phyloP scores from a whole-genome alignment of 1,140 invertebrate genomes.

The Papilio aristodemus region DNA sequence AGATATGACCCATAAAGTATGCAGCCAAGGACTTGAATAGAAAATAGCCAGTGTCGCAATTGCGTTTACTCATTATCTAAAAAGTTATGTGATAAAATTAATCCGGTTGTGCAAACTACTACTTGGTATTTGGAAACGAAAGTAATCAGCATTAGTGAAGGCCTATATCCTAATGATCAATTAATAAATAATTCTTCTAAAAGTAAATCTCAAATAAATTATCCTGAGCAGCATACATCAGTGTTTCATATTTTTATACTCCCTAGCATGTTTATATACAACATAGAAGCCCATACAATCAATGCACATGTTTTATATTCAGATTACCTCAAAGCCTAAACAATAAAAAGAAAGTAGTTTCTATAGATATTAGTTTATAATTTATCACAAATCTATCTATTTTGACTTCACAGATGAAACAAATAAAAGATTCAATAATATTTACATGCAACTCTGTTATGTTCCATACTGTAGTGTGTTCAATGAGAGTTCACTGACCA shows the following conservation, averaged over 20 bases:
- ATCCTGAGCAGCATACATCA: neutral
- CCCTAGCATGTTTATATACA: slow-evolving; percentile 4
- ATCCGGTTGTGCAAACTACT: too few species aligned
- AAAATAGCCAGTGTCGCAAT: too few species aligned
- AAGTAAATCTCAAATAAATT: too few species aligned
- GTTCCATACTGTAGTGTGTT: neutral
- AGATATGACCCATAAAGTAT: too few species aligned
- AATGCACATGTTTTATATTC: slow-evolving; percentile 7
- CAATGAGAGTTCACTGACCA: neutral
- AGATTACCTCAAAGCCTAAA: neutral
- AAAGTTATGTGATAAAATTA: too few species aligned
- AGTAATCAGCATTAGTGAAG: too few species aligned
- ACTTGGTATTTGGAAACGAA: too few species aligned
- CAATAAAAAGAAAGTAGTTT: slow-evolving; percentile 15
- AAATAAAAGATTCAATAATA: neutral
- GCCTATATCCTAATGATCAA: too few species aligned
- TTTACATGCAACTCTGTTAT: too few species aligned
- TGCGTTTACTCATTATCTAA: too few species aligned
- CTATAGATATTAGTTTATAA: slow-evolving; percentile 6
- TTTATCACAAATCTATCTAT: slow-evolving; percentile 24
- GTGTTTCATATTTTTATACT: neutral
- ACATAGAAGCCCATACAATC: neutral
- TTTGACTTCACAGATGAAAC: neutral
- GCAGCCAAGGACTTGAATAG: too few species aligned
- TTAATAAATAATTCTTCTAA: too few species aligned